Percentiles rank a stretch among this genome's conserved stretches.
These are phyloP conservation scores for Cynocephalus volans DNA, from an alignment of 2,113 vertebrate species.

Conservation along the genomic window DNA sequence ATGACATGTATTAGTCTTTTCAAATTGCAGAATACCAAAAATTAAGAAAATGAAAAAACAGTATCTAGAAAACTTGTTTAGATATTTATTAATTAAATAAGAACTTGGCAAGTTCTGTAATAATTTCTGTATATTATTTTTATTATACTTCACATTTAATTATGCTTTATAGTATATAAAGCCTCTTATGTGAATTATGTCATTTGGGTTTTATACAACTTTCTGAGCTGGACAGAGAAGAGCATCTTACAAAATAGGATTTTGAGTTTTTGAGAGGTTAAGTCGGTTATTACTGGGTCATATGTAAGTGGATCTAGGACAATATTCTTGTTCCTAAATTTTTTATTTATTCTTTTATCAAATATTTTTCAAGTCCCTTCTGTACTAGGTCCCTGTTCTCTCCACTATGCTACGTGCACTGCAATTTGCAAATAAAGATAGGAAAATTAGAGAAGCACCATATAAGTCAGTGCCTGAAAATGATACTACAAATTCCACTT, in stretches of 20 bases:
- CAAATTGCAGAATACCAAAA: slow-evolving; percentile 5
- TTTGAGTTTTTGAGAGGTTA: not conserved
- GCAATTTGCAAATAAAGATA: slow-evolving; percentile 11
- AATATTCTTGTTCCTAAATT: not conserved
- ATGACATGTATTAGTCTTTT: not conserved
- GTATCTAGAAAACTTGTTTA: not conserved
- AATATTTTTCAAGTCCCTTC: not conserved
- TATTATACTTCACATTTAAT: not conserved
- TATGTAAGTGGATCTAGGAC: not conserved
- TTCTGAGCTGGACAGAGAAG: not conserved
- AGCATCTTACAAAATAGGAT: not conserved
- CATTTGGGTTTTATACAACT: not conserved
- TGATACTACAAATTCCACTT: not conserved
- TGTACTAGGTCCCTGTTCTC: not conserved
- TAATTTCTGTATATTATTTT: slow-evolving; percentile 6
- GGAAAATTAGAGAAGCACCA: not conserved
- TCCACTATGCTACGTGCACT: not conserved
- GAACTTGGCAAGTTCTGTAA: not conserved
- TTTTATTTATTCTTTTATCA: slow-evolving; percentile 13
- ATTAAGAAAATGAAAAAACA: not conserved
- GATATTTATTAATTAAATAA: slow-evolving; percentile 23
- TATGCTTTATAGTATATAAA: not conserved
- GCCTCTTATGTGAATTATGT: not conserved
- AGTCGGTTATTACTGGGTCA: not conserved
- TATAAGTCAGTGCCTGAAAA: not conserved